These are phyloP conservation scores for Sturnus vulgaris DNA, from an alignment of 2,113 vertebrate species.

Conservation along the genomic window DNA sequence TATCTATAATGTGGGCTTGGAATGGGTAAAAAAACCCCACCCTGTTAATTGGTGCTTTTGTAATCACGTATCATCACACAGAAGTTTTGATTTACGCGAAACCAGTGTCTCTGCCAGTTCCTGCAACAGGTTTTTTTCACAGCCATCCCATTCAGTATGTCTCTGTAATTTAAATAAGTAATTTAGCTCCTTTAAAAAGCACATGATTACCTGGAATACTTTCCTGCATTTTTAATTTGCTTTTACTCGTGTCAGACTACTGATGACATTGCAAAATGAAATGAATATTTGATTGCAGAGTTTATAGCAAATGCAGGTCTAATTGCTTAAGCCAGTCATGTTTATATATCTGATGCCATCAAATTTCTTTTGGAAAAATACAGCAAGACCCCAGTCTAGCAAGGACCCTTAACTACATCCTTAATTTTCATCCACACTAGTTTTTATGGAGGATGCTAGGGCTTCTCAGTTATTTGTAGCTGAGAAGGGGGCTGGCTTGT, in stretches of 20 bases:
- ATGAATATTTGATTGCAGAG: conserved; percentile 47
- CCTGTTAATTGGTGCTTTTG: background rate
- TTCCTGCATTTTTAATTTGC: conserved; percentile 27
- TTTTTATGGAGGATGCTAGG: background rate
- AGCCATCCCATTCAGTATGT: background rate
- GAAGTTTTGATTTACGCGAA: background rate
- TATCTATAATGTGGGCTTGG: background rate
- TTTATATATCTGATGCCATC: background rate
- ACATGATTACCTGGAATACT: conserved; percentile 6
- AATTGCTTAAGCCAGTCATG: background rate
- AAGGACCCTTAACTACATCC: background rate
- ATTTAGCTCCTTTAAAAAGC: background rate
- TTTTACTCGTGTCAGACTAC: background rate
- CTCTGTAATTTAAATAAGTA: background rate
- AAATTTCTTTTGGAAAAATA: background rate
- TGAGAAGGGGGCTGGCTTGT: background rate
- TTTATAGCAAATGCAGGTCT: conserved; percentile 1
- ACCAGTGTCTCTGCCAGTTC: background rate
- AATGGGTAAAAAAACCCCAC: background rate
- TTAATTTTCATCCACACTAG: background rate
- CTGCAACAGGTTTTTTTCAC: background rate
- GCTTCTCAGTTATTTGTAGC: background rate
- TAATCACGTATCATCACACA: background rate
- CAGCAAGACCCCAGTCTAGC: background rate
- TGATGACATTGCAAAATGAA: conserved; percentile 28